Conservation (phyloP, 2,113 vertebrate species). For the Castor canadensis region DNA sequence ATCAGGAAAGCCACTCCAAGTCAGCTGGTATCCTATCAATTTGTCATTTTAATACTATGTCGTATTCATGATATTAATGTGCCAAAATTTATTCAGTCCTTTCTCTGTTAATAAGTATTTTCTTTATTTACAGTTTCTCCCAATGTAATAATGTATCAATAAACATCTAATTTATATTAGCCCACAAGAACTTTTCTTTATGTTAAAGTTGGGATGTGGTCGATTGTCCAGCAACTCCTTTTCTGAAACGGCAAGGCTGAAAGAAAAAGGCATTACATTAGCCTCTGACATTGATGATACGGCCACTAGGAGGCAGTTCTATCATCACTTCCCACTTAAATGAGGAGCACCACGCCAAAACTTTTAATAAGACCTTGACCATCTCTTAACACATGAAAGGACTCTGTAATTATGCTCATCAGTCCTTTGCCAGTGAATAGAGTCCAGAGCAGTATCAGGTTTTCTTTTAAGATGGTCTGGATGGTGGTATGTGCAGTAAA, state of each 20-base stretch:
- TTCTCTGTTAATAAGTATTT: not conserved
- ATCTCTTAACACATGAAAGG: not conserved
- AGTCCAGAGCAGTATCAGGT: not conserved
- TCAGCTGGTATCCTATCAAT: not conserved
- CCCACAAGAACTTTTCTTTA: not conserved
- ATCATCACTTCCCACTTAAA: constrained; percentile 36
- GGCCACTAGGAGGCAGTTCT: not conserved
- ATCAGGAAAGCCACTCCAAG: constrained; percentile 9
- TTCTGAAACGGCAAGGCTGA: not conserved
- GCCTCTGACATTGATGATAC: not conserved
- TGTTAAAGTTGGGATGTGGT: not conserved
- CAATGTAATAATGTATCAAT: not conserved
- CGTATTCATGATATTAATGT: not conserved
- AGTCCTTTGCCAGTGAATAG: not conserved
- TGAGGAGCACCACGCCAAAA: not conserved
- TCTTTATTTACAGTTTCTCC: not conserved
- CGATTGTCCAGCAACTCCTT: not conserved
- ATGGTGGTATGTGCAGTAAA: not conserved
- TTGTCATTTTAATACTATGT: not conserved
- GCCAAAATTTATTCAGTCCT: not conserved
- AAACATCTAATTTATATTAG: not conserved
- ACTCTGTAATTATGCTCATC: not conserved
- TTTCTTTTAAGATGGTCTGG: not conserved
- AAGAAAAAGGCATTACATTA: not conserved
- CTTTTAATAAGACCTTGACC: not conserved